Evolutionary conservation across 1,140 invertebrate genomes (phyloP), one percentile per base, ranked within the genome.

Genomic region (Teleogryllus occipitalis): DNA sequence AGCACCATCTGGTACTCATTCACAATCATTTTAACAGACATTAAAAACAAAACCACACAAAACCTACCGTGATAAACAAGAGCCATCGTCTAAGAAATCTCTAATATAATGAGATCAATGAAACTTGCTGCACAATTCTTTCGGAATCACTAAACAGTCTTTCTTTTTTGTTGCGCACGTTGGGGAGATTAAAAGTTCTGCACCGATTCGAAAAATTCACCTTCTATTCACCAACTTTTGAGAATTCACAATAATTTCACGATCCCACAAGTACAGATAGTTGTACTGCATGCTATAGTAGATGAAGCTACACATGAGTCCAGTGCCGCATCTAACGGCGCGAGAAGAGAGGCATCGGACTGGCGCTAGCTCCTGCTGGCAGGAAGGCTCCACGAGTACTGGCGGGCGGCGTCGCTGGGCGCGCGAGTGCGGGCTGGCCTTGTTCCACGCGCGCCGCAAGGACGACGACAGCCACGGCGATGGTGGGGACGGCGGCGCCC

Each of bases 201-300:
- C 18, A 39, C 27, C 0, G 54, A 65, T 65, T 65, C 7, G 10
- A 18, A 65, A 65, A 76, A 49, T 73, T 89, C 88, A 88, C 88
- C 94, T 93, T 94, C 94, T 94, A 87, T 95, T 95, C 82, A 95
- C 94, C 83, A 95, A 89, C 88, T 95, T 95, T 86, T 95, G 93
- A 85, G 93, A 95, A 87, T 95, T 95, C 87, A 95, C 91, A 87
- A 95, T 93, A 87, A 95, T 95, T 87, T 95, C 93, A 88, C 92
- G 92, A 87, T 94, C 95, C 93, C 93, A 95, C 88, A 93, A 94
- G 90, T 93, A 95, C 85, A 90, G 91, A 90, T 95, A 95, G 88
- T 90, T 90, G 92, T 91, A 93, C 92, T 88, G 89, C 87, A 88
- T 87, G 85, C 85, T 83, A 79, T 76, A 75, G 27, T 79, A 80